phyloP scores from a whole-genome alignment of 1,140 invertebrate species.

The Lasioglossum albipes region DNA sequence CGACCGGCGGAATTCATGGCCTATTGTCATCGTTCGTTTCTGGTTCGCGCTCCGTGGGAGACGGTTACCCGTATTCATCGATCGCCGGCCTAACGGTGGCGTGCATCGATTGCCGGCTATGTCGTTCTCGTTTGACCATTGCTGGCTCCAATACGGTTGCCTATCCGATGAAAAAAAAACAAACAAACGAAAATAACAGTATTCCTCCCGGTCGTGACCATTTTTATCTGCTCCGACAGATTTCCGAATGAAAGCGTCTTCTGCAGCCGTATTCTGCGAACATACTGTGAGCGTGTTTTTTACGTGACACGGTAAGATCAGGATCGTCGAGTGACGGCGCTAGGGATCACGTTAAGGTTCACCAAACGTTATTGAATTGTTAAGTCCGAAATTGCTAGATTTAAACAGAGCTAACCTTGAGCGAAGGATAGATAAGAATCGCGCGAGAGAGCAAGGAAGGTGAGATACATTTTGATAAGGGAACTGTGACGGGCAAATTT shows the following conservation, averaged over 20 bases:
- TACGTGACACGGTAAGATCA: no score
- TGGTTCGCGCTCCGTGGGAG: constrained; percentile 10
- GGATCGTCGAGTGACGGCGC: no score
- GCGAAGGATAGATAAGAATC: neutral
- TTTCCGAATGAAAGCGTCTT: no score
- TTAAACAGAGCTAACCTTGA: no score
- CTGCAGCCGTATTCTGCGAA: no score
- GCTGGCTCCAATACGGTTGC: constrained; percentile 6
- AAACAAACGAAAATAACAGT: neutral
- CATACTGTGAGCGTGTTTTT: no score
- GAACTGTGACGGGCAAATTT: neutral
- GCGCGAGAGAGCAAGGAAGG: neutral
- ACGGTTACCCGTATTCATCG: constrained; percentile 17
- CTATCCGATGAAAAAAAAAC: neutral
- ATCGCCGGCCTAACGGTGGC: constrained; percentile 1
- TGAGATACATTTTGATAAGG: neutral
- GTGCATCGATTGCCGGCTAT: constrained; percentile 25
- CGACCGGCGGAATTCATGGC: constrained; percentile 39
- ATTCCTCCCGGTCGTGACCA: no score
- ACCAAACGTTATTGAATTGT: neutral
- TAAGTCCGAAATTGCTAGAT: neutral
- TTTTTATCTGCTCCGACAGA: no score
- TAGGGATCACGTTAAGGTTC: no score
- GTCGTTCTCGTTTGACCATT: constrained; percentile 1
- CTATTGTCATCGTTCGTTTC: constrained; percentile 52